phyloP scores from a whole-genome alignment of 2,113 vertebrate species.

The Circaetus gallicus region DNA sequence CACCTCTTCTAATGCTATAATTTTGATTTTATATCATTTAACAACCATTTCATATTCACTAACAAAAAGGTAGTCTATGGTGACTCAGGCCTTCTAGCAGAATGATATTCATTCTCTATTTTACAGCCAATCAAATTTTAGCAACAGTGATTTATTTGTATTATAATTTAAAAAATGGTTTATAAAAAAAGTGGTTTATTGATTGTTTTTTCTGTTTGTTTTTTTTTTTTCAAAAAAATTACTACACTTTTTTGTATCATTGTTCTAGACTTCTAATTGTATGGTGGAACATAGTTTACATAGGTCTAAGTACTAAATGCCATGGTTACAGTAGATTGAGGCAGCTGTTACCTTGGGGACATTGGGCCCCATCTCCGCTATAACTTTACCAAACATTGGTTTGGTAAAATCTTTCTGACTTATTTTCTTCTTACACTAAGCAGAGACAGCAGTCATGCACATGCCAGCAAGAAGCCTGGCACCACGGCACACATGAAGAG shows the following conservation, averaged over 20 bases:
- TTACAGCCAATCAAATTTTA: neutral
- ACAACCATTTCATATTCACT: neutral
- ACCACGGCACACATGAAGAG: neutral
- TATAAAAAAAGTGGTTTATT: neutral
- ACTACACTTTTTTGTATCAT: neutral
- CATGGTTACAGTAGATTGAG: neutral
- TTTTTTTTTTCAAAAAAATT: neutral
- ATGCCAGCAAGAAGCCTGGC: neutral
- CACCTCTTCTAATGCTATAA: neutral
- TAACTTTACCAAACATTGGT: neutral
- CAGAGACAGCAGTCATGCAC: neutral
- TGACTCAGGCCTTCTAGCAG: neutral
- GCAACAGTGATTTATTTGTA: neutral
- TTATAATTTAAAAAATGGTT: neutral
- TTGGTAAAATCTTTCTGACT: neutral
- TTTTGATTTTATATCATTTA: neutral
- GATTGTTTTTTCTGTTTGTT: too few species aligned
- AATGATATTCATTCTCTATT: neutral
- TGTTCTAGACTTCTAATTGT: neutral
- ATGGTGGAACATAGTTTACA: neutral
- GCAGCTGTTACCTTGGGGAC: neutral
- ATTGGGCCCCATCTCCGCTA: neutral
- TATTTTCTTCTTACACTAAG: neutral
- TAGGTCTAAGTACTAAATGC: neutral
- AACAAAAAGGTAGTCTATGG: neutral